A percentile compares a stretch with the other conserved stretches of the same genome.
Evolutionary conservation across 1,140 invertebrate species (phyloP).

Genomic region (Bicyclus anynana): DNA sequence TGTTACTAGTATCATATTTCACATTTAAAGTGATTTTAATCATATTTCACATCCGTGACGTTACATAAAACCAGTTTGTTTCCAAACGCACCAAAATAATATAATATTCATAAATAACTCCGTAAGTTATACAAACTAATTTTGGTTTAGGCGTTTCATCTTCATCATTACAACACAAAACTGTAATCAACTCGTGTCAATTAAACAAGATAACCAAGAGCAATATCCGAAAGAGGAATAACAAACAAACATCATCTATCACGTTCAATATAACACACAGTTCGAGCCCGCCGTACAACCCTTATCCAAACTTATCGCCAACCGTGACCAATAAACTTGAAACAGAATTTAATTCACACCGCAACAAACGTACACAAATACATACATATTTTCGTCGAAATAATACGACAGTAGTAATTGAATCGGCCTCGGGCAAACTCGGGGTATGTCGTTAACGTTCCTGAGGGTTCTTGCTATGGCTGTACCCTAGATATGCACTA

Average conservation of each 20-base stretch:
- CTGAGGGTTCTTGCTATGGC: conserved; percentile 61
- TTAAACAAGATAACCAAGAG: background rate
- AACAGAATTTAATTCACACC: conserved; percentile 73
- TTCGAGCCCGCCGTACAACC: conserved; percentile 37
- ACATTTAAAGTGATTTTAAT: too few species aligned
- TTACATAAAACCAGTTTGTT: too few species aligned
- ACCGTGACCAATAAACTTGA: conserved; percentile 71
- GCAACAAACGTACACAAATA: conserved; percentile 66
- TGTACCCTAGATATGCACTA: conserved; percentile 69
- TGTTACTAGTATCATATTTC: too few species aligned
- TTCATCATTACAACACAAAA: background rate
- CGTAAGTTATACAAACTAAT: background rate
- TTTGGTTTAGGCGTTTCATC: background rate
- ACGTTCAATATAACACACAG: conserved; percentile 30
- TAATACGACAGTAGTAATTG: conserved; percentile 76
- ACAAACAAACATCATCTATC: conserved; percentile 21
- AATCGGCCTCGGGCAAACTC: conserved; percentile 73
- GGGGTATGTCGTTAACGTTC: conserved; percentile 72
- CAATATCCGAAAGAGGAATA: background rate
- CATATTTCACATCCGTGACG: too few species aligned
- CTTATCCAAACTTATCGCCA: conserved; percentile 64
- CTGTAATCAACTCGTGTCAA: background rate
- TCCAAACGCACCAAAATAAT: too few species aligned
- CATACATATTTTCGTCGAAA: conserved; percentile 74
- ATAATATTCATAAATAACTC: too few species aligned